Base-by-base conservation (phyloP, 2,797 vertebrate genomes). In the Holocentrus rufus region DNA sequence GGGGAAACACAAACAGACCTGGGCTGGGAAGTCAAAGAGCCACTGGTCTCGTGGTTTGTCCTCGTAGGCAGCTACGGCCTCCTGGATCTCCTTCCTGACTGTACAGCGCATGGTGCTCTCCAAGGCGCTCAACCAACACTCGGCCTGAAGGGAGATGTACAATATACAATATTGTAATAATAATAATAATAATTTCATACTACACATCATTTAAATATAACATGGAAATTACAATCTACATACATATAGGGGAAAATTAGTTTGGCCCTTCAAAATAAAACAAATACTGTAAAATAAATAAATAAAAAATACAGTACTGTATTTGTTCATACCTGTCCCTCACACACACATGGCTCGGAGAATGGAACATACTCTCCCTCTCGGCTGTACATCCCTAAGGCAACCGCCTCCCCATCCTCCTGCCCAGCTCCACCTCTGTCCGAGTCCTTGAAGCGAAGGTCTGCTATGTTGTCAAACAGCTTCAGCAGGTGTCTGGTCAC, bases 401-500 rank as follows among this genome's bases (percentile, higher is more conserved):
- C 89, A 72, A 87, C 76, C n/a, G 71, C 69, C 30, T 71, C 74
- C 0, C 74, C 80, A 8, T 83, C 71, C 61, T 90, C 85, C 13
- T 77, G 77, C 11, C 57, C 9, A 60, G 70, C 68, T 84, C 72
- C 74, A 70, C 39, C 69, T 14, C 50, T 49, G 5, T 80, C 83
- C n/a, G 84, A 81, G 61, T 92, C 88, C 83, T 88, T 85, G 85
- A 94, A 95, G 87, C 87, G 88, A 79, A 95, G 85, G 80, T 96
- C 94, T 80, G 94, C 90, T 87, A 94, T 79, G 73, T 91, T 94
- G 84, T 95, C 93, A 88, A 94, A 92, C 44, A 95, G 91, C 86
- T 96, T 95, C 61, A 95, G 63, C 65, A 96, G 88, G 74, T 95
- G 93, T 42, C 90, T 92, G 44, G 90, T 93, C 69, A 94, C 94